Evolutionary conservation across 2,888 invertebrate species (phyloP).

Genomic region (Himalopsyche japonica): DNA sequence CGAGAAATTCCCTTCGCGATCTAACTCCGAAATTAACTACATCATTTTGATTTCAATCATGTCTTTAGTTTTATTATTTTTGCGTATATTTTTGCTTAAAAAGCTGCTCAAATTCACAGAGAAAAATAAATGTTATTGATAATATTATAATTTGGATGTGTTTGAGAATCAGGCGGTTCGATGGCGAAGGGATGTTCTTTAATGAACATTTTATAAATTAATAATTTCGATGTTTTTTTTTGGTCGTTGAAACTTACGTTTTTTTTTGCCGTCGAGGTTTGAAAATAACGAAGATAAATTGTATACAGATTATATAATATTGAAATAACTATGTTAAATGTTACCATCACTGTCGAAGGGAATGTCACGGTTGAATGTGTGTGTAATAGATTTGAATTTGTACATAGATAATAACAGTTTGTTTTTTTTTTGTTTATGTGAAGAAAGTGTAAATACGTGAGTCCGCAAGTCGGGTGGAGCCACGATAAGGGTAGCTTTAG

Average conservation of each 20-base stretch:
- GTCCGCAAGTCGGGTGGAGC: conserved; percentile 1
- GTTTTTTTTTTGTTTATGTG: conserved; percentile 18
- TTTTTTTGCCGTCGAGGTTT: conserved; percentile 5
- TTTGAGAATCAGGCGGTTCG: neutral
- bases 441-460: conserved; percentile 24
- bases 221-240: neutral
- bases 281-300: conserved; percentile 24
- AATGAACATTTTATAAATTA: neutral
- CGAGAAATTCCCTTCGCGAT: neutral
- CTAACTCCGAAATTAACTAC: neutral
- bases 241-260: conserved; percentile 5
- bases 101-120: too few species aligned
- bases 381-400: conserved; percentile 41
- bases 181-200: neutral
- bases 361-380: conserved; percentile 37
- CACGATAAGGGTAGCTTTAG: conserved; percentile 30
- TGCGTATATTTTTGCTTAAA: too few species aligned
- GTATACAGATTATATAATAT: conserved; percentile 30
- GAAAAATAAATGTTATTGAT: too few species aligned
- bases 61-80: too few species aligned
- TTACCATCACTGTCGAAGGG: conserved; percentile 39
- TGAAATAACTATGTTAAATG: conserved; percentile 36
- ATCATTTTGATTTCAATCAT: too few species aligned
- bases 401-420: conserved; percentile 36
- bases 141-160: neutral